Conservation (phyloP, 2,797 vertebrate genomes). For the Graptemys geographica region DNA sequence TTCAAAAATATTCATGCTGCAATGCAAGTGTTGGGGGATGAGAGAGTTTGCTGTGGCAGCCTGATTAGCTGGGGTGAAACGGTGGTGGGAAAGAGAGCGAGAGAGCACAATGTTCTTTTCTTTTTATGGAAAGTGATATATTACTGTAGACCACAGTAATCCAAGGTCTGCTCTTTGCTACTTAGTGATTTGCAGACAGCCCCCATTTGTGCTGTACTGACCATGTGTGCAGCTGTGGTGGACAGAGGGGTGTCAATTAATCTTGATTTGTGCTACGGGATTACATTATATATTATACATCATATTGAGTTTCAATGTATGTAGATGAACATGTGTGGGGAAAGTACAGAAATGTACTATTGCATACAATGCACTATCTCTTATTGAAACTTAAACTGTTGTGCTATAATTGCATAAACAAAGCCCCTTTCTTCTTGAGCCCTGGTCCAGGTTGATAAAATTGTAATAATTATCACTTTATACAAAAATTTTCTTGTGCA, state of each 20-base stretch:
- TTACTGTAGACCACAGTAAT: conserved; percentile 65
- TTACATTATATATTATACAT: conserved; percentile 51
- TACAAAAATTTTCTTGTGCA: not conserved
- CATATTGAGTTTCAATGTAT: conserved; percentile 39
- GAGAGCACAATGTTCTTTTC: conserved; percentile 70
- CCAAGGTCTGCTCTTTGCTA: conserved; percentile 61
- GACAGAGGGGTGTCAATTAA: conserved; percentile 55
- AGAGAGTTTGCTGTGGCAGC: conserved; percentile 60
- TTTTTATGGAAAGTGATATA: conserved; percentile 75
- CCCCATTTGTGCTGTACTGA: conserved; percentile 55
- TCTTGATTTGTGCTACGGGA: conserved; percentile 70
- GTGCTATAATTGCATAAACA: not conserved
- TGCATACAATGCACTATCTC: not conserved
- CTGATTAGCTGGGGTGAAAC: conserved; percentile 66
- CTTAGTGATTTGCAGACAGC: conserved; percentile 48
- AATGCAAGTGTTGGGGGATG: conserved; percentile 45
- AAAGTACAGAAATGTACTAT: not conserved
- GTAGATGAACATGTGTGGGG: conserved; percentile 28
- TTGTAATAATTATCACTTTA: conserved; percentile 49
- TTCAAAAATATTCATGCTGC: conserved; percentile 24
- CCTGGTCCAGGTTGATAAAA: not conserved
- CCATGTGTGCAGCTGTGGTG: conserved; percentile 70
- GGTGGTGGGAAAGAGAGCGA: conserved; percentile 53
- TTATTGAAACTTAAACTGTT: not conserved
- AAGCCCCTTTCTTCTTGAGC: not conserved